Evolutionary conservation across 2,113 vertebrate species (phyloP), one percentile per base, ranked within the genome.

Genomic region (Egretta garzetta): DNA sequence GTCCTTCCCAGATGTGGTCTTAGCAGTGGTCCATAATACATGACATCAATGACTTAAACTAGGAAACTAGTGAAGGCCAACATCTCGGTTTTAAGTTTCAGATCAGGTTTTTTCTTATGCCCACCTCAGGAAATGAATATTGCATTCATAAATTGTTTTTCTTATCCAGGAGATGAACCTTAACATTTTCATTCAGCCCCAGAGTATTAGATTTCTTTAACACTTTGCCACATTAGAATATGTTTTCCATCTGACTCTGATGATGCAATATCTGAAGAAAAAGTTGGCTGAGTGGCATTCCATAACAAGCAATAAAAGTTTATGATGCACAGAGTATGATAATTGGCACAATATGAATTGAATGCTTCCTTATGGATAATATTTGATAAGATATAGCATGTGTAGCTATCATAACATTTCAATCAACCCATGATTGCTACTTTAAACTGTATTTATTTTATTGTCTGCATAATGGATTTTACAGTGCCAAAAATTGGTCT

Each of bases 41-140:
- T 97, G 98, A 98, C 97, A 98, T 98, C 98, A 98, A 98, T 97
- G 97, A 96, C 95, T 91, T 98, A 98, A 98, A 96, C 97, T 97
- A 96, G 90, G 97, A 97, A 98, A 98, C 98, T 97, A 98, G 98
- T 93, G 98, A 98, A 98, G 97, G 93, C 97, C 93, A 97, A 95
- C 70, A 95, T 95, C 86, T 94, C 71, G 70, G 97, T 97, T 98
- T 98, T 98, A 93, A 67, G 85, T 98, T 98, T 98, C 98, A 98
- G 97, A 97, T 96, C 95, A 98, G 95, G 82, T 97, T 98, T 98
- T 97, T 94, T 88, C 97, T 97, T 97, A 86, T 97, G 98, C 96
- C 98, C 97, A 98, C 97, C 97, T 97, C 98, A 98, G 98, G 98
- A 98, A 98, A 98, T 98, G 97, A 98, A 98, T 98, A 98, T 98